Evolutionary conservation across 1,140 invertebrate genomes (phyloP).

Genomic region (Bombyx mori): DNA sequence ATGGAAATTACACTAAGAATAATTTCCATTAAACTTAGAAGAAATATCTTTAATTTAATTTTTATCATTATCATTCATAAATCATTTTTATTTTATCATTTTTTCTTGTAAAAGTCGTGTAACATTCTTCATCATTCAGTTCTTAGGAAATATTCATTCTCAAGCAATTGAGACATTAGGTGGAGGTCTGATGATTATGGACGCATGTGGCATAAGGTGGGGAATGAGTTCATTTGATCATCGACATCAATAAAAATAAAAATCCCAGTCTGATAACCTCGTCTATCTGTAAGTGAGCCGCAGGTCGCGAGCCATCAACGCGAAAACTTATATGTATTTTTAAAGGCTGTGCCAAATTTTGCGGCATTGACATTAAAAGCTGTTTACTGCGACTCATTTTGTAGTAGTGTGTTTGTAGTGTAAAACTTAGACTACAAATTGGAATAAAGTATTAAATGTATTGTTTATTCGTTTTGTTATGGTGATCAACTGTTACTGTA

Average conservation of each 20-base stretch:
- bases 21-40: too few relatives aligned
- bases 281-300: not conserved
- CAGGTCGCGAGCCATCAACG: not conserved
- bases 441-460: not conserved
- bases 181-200: not conserved
- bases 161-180: not conserved
- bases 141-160: not conserved
- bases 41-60: too few relatives aligned
- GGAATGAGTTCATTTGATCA: not conserved
- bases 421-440: not conserved
- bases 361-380: constrained; percentile 12
- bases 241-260: not conserved
- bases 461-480: not conserved
- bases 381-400: not conserved
- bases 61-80: too few relatives aligned
- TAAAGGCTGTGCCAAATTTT: constrained; percentile 7
- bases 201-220: not conserved
- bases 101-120: too few relatives aligned
- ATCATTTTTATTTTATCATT: too few relatives aligned
- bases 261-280: constrained; percentile 6
- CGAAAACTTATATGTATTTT: not conserved
- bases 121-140: too few relatives aligned
- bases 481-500: too few relatives aligned
- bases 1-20: not conserved
- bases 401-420: not conserved